Conservation (phyloP, 2,113 vertebrate species). For the Catagonus wagneri region DNA sequence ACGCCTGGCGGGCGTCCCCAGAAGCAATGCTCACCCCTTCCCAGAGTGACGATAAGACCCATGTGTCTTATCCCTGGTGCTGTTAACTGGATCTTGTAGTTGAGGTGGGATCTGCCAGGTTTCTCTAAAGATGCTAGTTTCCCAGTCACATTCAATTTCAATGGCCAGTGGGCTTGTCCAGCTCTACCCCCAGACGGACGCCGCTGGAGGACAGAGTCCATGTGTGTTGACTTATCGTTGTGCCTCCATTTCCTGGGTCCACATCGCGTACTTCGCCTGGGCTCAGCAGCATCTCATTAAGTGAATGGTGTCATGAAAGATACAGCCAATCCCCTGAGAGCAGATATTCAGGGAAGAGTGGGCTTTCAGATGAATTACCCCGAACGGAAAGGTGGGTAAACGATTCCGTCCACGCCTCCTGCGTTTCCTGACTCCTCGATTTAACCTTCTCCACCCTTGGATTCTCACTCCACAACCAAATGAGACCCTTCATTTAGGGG, state of each 20-base stretch:
- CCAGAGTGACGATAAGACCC: background rate
- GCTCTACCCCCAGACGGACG: background rate
- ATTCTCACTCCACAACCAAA: background rate
- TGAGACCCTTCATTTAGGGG: background rate
- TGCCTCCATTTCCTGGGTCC: background rate
- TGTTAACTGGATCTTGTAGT: background rate
- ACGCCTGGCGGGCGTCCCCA: background rate
- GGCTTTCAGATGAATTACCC: background rate
- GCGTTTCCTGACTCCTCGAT: background rate
- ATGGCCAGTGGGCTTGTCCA: background rate
- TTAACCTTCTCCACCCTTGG: background rate
- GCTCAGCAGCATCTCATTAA: background rate
- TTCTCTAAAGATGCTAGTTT: background rate
- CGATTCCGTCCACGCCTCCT: background rate
- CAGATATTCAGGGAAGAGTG: background rate
- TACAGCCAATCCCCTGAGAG: background rate
- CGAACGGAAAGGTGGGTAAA: background rate
- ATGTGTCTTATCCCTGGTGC: background rate
- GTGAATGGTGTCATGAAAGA: background rate
- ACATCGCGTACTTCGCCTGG: accelerated
- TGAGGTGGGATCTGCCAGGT: background rate
- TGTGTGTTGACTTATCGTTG: background rate
- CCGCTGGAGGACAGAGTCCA: too few species aligned
- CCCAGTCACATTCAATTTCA: background rate
- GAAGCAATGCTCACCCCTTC: background rate